Percentiles rank a stretch among this genome's conserved stretches.
phyloP scores from a whole-genome alignment of 2,888 invertebrate species.

The Drosophila vallismaia region DNA sequence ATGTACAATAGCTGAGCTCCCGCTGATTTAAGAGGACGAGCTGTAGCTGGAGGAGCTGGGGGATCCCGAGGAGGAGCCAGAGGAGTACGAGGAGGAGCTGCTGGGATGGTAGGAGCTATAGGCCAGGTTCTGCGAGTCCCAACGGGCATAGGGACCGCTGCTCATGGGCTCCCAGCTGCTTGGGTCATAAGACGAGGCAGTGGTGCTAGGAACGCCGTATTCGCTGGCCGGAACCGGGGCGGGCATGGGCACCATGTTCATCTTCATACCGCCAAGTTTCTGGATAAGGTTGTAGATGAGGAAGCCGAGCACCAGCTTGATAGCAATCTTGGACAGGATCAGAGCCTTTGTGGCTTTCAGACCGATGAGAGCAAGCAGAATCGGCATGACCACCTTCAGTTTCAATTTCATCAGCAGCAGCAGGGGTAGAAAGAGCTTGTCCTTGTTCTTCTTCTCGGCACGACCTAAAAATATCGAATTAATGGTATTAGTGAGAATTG shows the following conservation, averaged over 20 bases:
- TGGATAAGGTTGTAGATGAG: conserved; percentile 91
- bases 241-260: conserved; percentile 87
- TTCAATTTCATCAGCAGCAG: conserved; percentile 92
- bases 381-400: conserved; percentile 92
- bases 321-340: conserved; percentile 92
- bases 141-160: conserved; percentile 91
- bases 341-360: conserved; percentile 93
- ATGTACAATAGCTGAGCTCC: conserved; percentile 52
- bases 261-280: conserved; percentile 92
- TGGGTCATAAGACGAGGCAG: conserved; percentile 89
- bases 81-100: conserved; percentile 86
- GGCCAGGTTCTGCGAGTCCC: conserved; percentile 89
- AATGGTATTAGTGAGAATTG: not conserved
- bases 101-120: conserved; percentile 90
- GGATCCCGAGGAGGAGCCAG: conserved; percentile 82
- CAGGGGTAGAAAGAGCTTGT: conserved; percentile 92
- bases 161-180: conserved; percentile 88
- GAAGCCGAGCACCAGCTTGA: conserved; percentile 92
- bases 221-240: conserved; percentile 86
- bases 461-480: conserved; percentile 85
- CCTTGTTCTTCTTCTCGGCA: conserved; percentile 90
- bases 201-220: conserved; percentile 89
- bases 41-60: conserved; percentile 76
- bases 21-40: conserved; percentile 70
- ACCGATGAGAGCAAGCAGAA: conserved; percentile 90